Conservation (phyloP, 2,888 invertebrate species). For the Aricia artaxerxes region DNA sequence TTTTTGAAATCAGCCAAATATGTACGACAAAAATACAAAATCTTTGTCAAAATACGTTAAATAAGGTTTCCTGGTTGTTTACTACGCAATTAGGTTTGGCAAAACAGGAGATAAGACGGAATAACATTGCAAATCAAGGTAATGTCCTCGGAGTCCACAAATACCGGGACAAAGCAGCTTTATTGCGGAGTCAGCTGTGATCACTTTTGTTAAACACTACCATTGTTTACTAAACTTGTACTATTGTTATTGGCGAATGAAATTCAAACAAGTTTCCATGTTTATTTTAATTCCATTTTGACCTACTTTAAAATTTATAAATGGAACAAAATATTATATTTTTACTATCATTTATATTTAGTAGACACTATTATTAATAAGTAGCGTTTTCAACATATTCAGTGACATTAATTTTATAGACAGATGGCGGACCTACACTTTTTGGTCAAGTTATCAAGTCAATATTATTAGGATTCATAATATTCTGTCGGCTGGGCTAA, state of each 20-base stretch:
- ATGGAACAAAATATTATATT: too few species aligned
- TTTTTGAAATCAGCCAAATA: too few species aligned
- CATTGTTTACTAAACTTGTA: not conserved
- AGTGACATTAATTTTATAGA: too few species aligned
- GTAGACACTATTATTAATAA: too few species aligned
- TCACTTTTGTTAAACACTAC: not conserved
- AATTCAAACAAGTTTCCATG: not conserved
- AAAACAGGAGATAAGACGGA: slow-evolving; percentile 7
- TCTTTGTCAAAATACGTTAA: not conserved
- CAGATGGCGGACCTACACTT: too few species aligned
- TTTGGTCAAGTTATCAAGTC: too few species aligned
- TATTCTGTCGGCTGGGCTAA: too few species aligned
- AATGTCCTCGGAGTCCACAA: slow-evolving; percentile 25
- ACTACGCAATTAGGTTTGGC: not conserved
- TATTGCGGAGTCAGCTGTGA: not conserved
- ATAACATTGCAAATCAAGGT: slow-evolving; percentile 22
- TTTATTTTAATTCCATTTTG: too few species aligned
- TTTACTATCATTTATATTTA: too few species aligned
- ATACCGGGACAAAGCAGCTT: not conserved
- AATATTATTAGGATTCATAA: too few species aligned
- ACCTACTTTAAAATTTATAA: too few species aligned
- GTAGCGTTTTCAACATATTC: too few species aligned
- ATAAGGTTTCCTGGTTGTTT: not conserved
- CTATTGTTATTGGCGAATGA: not conserved
- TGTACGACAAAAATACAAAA: not conserved